These are phyloP conservation scores for Dascillus cervinus DNA, from an alignment of 2,888 invertebrate species.

Conservation along the genomic window DNA sequence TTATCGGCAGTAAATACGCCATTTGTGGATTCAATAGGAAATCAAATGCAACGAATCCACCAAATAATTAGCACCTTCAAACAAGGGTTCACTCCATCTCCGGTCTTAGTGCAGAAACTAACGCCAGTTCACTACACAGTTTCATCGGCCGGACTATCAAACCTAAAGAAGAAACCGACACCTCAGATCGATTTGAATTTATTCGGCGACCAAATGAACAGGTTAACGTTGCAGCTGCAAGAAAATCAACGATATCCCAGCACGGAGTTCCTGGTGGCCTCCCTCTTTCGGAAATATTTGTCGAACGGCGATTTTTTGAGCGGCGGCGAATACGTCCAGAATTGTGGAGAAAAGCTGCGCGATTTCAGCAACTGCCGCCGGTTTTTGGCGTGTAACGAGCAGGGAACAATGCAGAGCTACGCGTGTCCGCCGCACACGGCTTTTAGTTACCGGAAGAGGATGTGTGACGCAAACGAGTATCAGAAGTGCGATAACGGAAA, in stretches of 20 bases:
- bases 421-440: constrained; percentile 17
- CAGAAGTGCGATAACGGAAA: constrained; percentile 8
- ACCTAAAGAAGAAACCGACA: too few relatives aligned
- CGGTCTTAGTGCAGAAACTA: too few relatives aligned
- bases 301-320: constrained; percentile 12
- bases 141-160: too few relatives aligned
- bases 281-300: constrained; percentile 16
- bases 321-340: constrained; percentile 9
- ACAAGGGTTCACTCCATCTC: constrained; percentile 7
- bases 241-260: too few relatives aligned
- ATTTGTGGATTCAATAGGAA: constrained; percentile 12
- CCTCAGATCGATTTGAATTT: too few relatives aligned
- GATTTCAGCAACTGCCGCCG: too few relatives aligned
- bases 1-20: constrained; percentile 9
- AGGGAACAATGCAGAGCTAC: constrained; percentile 10
- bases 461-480: constrained; percentile 15
- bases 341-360: too few relatives aligned
- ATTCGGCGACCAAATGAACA: too few relatives aligned
- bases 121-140: too few relatives aligned
- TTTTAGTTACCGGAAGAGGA: constrained; percentile 13
- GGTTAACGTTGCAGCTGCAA: too few relatives aligned
- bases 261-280: constrained; percentile 11
- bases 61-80: constrained; percentile 12
- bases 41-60: constrained; percentile 14
- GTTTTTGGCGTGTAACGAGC: constrained; percentile 13